Conservation (phyloP, 2,888 invertebrate species). For the Mesodorylaimus sp. region DNA sequence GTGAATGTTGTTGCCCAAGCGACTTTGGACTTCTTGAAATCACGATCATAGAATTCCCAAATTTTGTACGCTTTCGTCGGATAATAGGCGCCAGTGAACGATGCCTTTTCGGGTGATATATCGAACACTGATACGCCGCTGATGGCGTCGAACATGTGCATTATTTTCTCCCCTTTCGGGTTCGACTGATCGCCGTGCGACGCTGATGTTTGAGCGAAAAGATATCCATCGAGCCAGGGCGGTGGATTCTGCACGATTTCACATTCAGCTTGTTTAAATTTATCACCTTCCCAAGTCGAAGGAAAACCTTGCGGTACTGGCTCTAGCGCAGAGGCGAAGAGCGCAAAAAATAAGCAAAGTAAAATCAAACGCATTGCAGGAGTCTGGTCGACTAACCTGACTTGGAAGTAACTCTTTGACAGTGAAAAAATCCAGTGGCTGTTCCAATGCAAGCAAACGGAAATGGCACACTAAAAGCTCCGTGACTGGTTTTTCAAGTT, state of each 20-base stretch:
- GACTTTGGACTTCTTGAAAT: conserved; percentile 19
- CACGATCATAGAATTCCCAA: conserved; percentile 28
- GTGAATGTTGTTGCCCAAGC: conserved; percentile 22
- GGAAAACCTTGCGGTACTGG: too few species aligned
- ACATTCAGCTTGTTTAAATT: background rate
- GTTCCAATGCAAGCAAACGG: too few species aligned
- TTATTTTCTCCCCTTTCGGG: conserved; percentile 22
- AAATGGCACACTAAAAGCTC: too few species aligned
- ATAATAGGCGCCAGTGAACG: conserved; percentile 27
- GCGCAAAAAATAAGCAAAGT: too few species aligned
- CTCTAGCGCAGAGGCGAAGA: too few species aligned
- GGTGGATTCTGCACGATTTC: background rate
- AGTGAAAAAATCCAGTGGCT: too few species aligned
- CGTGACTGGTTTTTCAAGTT: too few species aligned
- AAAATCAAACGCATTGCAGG: too few species aligned
- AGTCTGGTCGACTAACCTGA: too few species aligned
- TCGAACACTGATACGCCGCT: conserved; percentile 26
- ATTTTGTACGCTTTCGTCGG: conserved; percentile 28
- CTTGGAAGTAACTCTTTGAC: too few species aligned
- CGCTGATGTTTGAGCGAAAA: conserved; percentile 27
- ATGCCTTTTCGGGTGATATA: conserved; percentile 23
- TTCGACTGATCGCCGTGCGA: conserved; percentile 24
- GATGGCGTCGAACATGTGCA: conserved; percentile 28
- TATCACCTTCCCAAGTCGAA: conserved; percentile 8
- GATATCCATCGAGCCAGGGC: conserved; percentile 23